Evolutionary conservation across 53 echinoderm and acorn worm genomes (phyloP).

Genomic region (Hippasteria phrygiana): DNA sequence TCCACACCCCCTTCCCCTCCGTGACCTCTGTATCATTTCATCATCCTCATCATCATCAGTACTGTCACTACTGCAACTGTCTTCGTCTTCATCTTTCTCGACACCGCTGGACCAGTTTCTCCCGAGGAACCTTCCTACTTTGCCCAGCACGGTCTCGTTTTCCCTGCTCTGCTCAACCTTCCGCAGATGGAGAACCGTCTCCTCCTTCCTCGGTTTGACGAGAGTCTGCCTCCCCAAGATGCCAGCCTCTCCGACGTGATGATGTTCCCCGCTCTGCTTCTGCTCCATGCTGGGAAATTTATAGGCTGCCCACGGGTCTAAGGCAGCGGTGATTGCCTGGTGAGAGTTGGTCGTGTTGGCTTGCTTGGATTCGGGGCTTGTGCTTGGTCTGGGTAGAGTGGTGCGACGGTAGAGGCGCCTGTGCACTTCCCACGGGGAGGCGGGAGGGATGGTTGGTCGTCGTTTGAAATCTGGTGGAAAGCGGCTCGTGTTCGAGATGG

Average conservation of each 20-base stretch:
- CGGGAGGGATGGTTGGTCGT: not conserved
- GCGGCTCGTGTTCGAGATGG: not conserved
- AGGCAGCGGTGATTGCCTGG: not conserved
- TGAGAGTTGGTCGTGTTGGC: not conserved
- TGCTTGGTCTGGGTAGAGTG: not conserved
- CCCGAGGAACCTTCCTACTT: slow-evolving; percentile 38
- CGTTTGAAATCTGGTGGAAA: not conserved
- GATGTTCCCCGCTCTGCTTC: not conserved
- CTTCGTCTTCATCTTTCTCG: slow-evolving; percentile 7
- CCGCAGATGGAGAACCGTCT: slow-evolving; percentile 48
- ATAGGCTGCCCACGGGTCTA: slow-evolving; percentile 50
- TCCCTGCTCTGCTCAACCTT: slow-evolving; percentile 54
- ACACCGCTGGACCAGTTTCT: slow-evolving; percentile 4
- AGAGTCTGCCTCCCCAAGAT: not conserved
- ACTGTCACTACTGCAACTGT: slow-evolving; percentile 48
- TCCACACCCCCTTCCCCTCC: not conserved
- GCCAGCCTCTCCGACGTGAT: no score
- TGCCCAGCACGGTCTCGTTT: slow-evolving; percentile 49
- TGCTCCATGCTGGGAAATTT: slow-evolving; percentile 34
- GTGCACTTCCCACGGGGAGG: slow-evolving; percentile 23
- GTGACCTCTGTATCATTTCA: slow-evolving; percentile 15
- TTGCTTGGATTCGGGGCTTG: not conserved
- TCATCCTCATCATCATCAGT: slow-evolving; percentile 56
- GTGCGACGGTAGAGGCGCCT: slow-evolving; percentile 23
- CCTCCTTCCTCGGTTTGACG: slow-evolving; percentile 1